These are phyloP conservation scores for Chydorus sphaericus DNA, from an alignment of 2,888 invertebrate genomes.

Conservation along the genomic window DNA sequence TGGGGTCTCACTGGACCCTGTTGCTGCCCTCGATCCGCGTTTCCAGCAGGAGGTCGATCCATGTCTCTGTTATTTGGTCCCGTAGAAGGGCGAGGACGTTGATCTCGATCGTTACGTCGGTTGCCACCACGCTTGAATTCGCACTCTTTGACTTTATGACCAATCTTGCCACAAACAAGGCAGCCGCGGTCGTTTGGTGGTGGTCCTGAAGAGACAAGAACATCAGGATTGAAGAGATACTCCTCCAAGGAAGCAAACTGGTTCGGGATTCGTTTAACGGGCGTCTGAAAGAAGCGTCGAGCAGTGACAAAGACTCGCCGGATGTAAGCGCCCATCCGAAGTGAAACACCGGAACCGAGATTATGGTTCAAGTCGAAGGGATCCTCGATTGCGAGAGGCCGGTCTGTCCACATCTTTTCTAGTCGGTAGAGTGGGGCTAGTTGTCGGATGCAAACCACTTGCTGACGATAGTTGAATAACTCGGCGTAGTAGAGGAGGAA, in stretches of 20 bases:
- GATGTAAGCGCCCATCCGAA: slow-evolving; percentile 36
- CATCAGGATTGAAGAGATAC: slow-evolving; percentile 29
- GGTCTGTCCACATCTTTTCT: slow-evolving; percentile 40
- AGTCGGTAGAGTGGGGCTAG: slow-evolving; percentile 32
- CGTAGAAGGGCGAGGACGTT: neutral
- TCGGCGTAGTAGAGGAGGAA: slow-evolving; percentile 40
- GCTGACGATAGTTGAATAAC: slow-evolving; percentile 33
- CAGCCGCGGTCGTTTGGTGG: slow-evolving; percentile 39
- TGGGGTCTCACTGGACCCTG: neutral
- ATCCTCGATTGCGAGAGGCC: slow-evolving; percentile 42
- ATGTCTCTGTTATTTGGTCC: too few relatives aligned
- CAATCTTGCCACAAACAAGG: slow-evolving; percentile 37
- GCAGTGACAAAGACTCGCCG: slow-evolving; percentile 29
- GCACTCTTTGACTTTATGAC: slow-evolving; percentile 37
- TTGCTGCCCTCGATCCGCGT: too few relatives aligned
- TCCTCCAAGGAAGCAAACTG: slow-evolving; percentile 19
- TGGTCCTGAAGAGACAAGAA: slow-evolving; percentile 28
- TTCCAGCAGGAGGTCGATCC: too few relatives aligned
- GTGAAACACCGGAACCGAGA: slow-evolving; percentile 37
- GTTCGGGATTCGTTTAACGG: slow-evolving; percentile 16
- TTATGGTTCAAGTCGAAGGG: slow-evolving; percentile 43
- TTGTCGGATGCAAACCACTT: slow-evolving; percentile 36
- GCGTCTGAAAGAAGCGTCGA: slow-evolving; percentile 28
- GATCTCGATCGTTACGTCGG: neutral
- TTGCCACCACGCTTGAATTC: slow-evolving; percentile 20